phyloP scores from a whole-genome alignment of 2,113 vertebrate genomes.

The Gadus chalcogrammus region DNA sequence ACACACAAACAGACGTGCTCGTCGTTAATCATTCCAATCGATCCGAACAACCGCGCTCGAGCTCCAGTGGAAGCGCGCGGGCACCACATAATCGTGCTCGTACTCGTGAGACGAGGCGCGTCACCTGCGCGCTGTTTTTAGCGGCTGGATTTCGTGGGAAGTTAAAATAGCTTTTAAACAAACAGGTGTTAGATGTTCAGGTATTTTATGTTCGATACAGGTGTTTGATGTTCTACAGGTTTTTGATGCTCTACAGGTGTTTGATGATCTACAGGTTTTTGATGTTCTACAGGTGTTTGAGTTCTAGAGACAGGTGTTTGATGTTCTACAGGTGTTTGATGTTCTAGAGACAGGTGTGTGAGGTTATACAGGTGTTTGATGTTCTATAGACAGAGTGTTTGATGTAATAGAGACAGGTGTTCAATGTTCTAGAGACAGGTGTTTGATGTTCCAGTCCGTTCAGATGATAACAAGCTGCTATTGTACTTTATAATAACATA shows the following conservation, averaged over 20 bases:
- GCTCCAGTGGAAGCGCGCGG: too few species aligned
- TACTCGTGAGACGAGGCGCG: constrained; percentile 17
- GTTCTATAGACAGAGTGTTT: too few species aligned
- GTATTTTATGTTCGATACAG: too few species aligned
- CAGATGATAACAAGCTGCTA: too few species aligned
- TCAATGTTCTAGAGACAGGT: constrained; percentile 12
- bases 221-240: too few species aligned
- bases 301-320: background rate
- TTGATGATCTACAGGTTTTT: constrained; percentile 8
- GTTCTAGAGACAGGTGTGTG: constrained; percentile 2
- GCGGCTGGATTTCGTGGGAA: constrained; percentile 36
- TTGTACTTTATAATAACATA: too few species aligned
- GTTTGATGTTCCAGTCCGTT: too few species aligned
- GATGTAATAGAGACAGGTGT: constrained; percentile 19
- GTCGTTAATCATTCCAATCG: too few species aligned
- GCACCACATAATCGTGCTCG: constrained; percentile 13
- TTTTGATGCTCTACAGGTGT: constrained; percentile 29
- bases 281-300: constrained; percentile 59
- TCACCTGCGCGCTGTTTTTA: constrained; percentile 8
- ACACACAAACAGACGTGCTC: background rate
- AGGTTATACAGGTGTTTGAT: constrained; percentile 43
- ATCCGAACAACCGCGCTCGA: too few species aligned
- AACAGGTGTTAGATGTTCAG: constrained; percentile 54
- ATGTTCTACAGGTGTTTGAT: too few species aligned
- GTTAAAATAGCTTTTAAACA: constrained; percentile 34